A percentile compares a stretch with the other conserved stretches of the same genome.
Evolutionary conservation across 2,888 invertebrate genomes (phyloP).

Genomic region (Callosobruchus maculatus): DNA sequence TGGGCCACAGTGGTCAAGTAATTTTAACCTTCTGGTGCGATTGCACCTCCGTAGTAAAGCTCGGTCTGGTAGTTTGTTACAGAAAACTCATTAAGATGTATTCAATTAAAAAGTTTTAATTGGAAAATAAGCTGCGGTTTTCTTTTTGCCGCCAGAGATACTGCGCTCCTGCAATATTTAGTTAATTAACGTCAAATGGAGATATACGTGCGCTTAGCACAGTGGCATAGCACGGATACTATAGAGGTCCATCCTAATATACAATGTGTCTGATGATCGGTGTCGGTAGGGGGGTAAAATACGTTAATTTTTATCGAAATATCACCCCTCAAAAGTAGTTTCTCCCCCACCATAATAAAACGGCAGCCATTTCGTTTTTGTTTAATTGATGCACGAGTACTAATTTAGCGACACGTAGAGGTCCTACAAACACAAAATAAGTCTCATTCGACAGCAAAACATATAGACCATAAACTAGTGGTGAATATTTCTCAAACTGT

Average conservation of each 20-base stretch:
- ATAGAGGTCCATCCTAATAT: neutral
- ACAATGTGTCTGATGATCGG: too few species aligned
- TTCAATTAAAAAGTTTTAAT: neutral
- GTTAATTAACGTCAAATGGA: neutral
- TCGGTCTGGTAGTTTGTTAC: neutral
- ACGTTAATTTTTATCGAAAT: too few species aligned
- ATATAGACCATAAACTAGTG: too few species aligned
- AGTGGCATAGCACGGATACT: neutral
- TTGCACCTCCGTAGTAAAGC: neutral
- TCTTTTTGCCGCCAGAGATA: neutral
- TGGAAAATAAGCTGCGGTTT: neutral
- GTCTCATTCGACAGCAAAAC: too few species aligned
- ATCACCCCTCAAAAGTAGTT: too few species aligned
- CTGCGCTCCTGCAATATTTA: neutral
- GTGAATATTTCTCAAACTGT: too few species aligned
- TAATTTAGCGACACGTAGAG: too few species aligned
- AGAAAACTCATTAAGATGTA: neutral
- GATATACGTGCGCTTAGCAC: neutral
- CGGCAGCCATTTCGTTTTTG: too few species aligned
- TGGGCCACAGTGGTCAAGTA: neutral
- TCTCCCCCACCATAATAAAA: too few species aligned
- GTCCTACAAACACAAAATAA: too few species aligned
- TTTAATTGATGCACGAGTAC: too few species aligned
- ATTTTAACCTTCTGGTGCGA: neutral
- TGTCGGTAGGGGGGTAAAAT: too few species aligned